A percentile compares a stretch with the other conserved stretches of the same genome.
These are phyloP conservation scores for Labeo rohita DNA, from an alignment of 2,113 vertebrate species.

Conservation along the genomic window DNA sequence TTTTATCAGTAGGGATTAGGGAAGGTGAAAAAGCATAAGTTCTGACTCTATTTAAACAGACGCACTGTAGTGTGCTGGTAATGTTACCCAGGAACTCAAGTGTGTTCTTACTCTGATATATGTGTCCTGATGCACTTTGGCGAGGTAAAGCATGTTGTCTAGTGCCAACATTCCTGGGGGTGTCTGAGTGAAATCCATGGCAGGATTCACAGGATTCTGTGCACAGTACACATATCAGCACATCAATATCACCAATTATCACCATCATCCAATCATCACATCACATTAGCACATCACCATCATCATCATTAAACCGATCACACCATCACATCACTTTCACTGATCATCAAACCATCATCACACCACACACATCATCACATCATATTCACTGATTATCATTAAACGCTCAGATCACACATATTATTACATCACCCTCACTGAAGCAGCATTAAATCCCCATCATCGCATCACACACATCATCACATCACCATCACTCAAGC, in stretches of 20 bases:
- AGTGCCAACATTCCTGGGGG: slow-evolving; percentile 96
- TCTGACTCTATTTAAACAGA: too few relatives aligned
- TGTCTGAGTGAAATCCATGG: slow-evolving; percentile 95
- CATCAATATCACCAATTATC: neutral
- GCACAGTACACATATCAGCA: slow-evolving; percentile 11
- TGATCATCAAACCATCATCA: neutral
- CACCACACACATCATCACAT: neutral
- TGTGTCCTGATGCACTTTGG: slow-evolving; percentile 94
- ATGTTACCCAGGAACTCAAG: too few relatives aligned
- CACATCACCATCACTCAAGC: too few relatives aligned
- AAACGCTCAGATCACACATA: too few relatives aligned
- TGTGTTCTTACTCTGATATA: slow-evolving; percentile 86
- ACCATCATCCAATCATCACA: neutral
- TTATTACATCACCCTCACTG: too few relatives aligned
- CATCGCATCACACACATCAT: too few relatives aligned
- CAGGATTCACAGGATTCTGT: slow-evolving; percentile 96
- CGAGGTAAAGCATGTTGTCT: slow-evolving; percentile 98
- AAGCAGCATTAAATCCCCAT: too few relatives aligned
- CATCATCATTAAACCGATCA: neutral
- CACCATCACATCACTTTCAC: neutral
- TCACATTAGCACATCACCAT: neutral
- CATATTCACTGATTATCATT: neutral
- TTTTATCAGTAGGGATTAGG: neutral
- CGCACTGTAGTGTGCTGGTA: too few relatives aligned
- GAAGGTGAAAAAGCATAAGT: neutral